A percentile compares a stretch with the other conserved stretches of the same genome.
These are phyloP conservation scores for Cryptus viduatorius DNA, from an alignment of 2,888 invertebrate genomes.

Conservation along the genomic window DNA sequence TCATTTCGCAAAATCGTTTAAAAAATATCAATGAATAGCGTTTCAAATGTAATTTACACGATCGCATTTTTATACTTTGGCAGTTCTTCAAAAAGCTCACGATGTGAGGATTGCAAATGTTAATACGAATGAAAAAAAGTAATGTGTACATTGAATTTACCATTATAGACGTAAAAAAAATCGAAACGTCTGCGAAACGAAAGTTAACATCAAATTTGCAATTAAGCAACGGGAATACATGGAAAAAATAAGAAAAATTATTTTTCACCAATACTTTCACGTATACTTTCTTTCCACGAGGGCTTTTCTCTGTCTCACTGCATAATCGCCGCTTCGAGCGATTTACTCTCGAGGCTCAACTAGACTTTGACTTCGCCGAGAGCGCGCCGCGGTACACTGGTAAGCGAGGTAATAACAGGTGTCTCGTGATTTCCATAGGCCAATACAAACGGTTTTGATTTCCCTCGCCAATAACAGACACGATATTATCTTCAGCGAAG, in stretches of 20 bases:
- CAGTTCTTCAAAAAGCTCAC: too few relatives aligned
- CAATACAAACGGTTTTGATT: slow-evolving; percentile 20
- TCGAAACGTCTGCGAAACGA: too few relatives aligned
- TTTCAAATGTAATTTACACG: too few relatives aligned
- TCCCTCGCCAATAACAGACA: slow-evolving; percentile 23
- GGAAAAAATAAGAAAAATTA: neutral
- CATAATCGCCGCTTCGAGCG: neutral
- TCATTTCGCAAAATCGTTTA: too few relatives aligned
- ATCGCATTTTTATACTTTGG: too few relatives aligned
- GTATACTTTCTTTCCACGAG: neutral
- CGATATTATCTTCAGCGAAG: slow-evolving; percentile 19
- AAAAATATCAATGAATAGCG: too few relatives aligned
- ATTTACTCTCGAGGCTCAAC: slow-evolving; percentile 4
- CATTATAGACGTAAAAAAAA: too few relatives aligned
- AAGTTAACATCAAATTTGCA: too few relatives aligned
- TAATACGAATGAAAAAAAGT: too few relatives aligned
- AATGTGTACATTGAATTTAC: too few relatives aligned
- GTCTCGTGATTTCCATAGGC: slow-evolving; percentile 15
- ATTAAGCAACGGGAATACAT: too few relatives aligned
- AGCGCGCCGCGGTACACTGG: slow-evolving; percentile 26
- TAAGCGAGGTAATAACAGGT: slow-evolving; percentile 42
- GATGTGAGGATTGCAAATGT: too few relatives aligned
- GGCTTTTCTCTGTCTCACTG: neutral
- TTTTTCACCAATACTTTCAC: neutral
- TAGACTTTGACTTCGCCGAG: slow-evolving; percentile 27